These are phyloP conservation scores for Atta cephalotes DNA, from an alignment of 1,140 invertebrate genomes.

Conservation along the genomic window DNA sequence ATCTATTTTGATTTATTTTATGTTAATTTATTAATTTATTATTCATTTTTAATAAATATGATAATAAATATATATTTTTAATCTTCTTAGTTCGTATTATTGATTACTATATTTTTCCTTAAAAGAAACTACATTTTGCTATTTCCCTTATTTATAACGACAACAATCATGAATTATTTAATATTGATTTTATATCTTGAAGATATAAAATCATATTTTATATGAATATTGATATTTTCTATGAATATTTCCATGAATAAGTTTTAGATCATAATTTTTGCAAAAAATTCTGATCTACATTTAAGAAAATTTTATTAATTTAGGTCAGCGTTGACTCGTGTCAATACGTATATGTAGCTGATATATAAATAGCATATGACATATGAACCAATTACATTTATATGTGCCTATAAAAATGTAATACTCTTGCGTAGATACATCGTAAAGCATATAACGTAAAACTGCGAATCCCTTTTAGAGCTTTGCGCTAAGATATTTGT, in stretches of 20 bases:
- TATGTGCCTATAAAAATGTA: conserved; percentile 18
- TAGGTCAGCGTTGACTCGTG: background rate
- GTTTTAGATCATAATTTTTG: background rate
- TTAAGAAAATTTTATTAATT: background rate
- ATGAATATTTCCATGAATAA: conserved; percentile 77
- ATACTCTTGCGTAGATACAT: background rate
- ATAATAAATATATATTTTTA: too few relatives aligned
- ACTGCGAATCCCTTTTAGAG: background rate
- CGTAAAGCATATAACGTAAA: background rate
- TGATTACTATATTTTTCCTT: too few relatives aligned
- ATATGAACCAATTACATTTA: conserved; percentile 21
- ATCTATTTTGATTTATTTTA: too few relatives aligned
- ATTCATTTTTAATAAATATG: too few relatives aligned
- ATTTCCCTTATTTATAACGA: conserved; percentile 88
- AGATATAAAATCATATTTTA: conserved; percentile 75
- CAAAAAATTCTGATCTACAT: background rate
- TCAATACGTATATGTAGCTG: background rate
- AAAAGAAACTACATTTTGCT: conserved; percentile 81
- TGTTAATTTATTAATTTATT: too few relatives aligned
- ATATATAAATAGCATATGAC: background rate
- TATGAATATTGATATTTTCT: conserved; percentile 72
- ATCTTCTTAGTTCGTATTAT: too few relatives aligned
- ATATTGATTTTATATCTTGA: conserved; percentile 89
- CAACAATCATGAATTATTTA: conserved; percentile 87
- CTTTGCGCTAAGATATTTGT: conserved; percentile 9